A percentile compares a stretch with the other conserved stretches of the same genome.
Conservation (phyloP, 2,113 vertebrate species). For the Uropsilus gracilis region DNA sequence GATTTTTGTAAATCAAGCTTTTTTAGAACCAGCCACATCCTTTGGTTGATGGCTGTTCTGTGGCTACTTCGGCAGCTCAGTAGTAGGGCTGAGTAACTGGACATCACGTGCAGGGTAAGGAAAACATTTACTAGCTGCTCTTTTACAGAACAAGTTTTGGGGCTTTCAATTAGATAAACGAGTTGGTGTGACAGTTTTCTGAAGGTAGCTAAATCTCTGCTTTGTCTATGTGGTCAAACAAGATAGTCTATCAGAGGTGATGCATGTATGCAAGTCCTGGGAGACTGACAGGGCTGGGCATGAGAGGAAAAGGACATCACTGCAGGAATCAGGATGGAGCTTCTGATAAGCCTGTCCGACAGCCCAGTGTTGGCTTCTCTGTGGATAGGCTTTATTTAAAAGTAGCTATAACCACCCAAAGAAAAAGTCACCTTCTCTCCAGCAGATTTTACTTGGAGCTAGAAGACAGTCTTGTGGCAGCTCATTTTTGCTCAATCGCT, state of each 20-base stretch:
- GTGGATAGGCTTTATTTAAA: neutral
- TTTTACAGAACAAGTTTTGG: neutral
- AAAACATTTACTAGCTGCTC: neutral
- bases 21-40: neutral
- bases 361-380: neutral
- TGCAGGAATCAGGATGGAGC: neutral
- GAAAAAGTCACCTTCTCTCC: neutral
- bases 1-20: neutral
- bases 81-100: neutral
- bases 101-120: neutral
- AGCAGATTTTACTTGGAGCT: neutral
- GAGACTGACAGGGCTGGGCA: neutral
- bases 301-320: neutral
- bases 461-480: constrained; percentile 53
- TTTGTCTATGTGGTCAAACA: neutral
- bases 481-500: constrained; percentile 70
- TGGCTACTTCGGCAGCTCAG: neutral
- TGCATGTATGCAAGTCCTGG: neutral
- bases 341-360: no score
- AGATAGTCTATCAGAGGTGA: neutral
- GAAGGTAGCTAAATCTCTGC: neutral
- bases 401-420: neutral
- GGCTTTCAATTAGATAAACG: neutral
- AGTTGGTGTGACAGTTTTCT: neutral
- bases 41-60: neutral